phyloP scores from a whole-genome alignment of 2,113 vertebrate genomes.

The Phyllostomus discolor region DNA sequence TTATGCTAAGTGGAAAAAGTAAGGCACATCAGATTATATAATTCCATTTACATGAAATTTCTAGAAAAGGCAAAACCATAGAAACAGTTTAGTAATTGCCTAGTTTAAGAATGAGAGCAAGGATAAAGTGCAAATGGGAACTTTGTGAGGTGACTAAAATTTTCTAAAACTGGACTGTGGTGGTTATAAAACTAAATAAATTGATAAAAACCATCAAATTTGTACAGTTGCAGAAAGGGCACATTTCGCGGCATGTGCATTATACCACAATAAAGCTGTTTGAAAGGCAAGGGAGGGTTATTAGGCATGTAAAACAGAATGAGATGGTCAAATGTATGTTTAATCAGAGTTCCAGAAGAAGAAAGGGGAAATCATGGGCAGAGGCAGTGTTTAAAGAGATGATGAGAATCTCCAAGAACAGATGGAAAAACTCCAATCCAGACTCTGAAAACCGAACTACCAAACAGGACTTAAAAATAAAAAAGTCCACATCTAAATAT shows the following conservation, averaged over 20 bases:
- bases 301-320: neutral
- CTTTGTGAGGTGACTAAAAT: neutral
- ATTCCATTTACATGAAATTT: neutral
- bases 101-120: neutral
- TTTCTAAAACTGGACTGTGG: neutral
- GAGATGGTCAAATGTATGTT: neutral
- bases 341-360: neutral
- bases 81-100: neutral
- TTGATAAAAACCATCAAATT: neutral
- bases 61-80: neutral
- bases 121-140: neutral
- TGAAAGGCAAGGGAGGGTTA: neutral
- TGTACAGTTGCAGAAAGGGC: neutral
- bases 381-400: neutral
- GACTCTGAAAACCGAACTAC: neutral
- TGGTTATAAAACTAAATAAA: neutral
- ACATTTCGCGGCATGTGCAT: neutral
- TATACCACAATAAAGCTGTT: neutral
- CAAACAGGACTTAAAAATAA: neutral
- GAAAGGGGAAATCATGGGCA: neutral
- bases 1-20: neutral
- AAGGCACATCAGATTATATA: neutral
- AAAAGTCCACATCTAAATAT: neutral
- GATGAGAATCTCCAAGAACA: neutral
- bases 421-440: neutral